These are phyloP conservation scores for Hypolimnas misippus DNA, from an alignment of 2,888 invertebrate genomes.

Conservation along the genomic window DNA sequence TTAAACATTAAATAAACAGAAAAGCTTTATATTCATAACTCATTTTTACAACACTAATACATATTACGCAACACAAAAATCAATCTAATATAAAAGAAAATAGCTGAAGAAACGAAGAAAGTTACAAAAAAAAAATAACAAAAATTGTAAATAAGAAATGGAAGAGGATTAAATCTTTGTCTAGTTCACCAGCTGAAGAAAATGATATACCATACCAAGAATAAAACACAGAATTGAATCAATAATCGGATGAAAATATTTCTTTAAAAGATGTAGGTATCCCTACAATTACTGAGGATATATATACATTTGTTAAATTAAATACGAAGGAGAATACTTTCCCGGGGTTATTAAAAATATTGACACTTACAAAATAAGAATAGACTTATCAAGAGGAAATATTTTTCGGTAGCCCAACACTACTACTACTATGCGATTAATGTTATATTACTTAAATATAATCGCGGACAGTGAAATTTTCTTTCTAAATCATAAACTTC, in stretches of 20 bases:
- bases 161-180: conserved; percentile 27
- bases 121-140: conserved; percentile 17
- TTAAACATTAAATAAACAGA: no score
- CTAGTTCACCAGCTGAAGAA: conserved; percentile 29
- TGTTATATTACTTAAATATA: no score
- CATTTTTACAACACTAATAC: no score
- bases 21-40: no score
- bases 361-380: conserved; percentile 40
- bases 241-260: conserved; percentile 28
- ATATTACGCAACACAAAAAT: no score
- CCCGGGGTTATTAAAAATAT: conserved; percentile 41
- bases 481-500: no score
- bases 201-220: conserved; percentile 27
- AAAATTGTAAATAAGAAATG: conserved; percentile 24
- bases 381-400: conserved; percentile 38
- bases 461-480: no score
- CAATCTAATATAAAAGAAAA: no score
- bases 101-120: no score
- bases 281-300: conserved; percentile 24
- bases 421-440: no score
- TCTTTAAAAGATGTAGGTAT: conserved; percentile 27
- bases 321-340: conserved; percentile 21
- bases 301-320: conserved; percentile 28
- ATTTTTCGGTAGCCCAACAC: conserved; percentile 36
- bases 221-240: conserved; percentile 25